Percentiles rank a stretch among this genome's conserved stretches.
phyloP scores from a whole-genome alignment of 2,113 vertebrate species.

The Austrofundulus limnaeus region DNA sequence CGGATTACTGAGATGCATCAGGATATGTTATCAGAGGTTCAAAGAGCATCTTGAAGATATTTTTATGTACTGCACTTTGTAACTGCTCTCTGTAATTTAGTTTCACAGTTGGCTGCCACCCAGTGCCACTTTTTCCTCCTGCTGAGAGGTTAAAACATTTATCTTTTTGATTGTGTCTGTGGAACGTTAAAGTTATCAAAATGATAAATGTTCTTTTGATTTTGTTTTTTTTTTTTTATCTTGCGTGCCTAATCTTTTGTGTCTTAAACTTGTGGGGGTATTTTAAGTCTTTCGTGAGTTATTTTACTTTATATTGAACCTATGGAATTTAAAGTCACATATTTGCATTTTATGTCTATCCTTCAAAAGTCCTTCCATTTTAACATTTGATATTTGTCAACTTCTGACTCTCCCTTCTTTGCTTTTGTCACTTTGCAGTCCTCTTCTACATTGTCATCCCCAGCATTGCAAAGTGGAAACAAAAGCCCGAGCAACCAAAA shows the following conservation, averaged over 20 bases:
- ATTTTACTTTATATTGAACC: constrained; percentile 1
- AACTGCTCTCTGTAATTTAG: neutral
- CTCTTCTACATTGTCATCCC: constrained; percentile 60
- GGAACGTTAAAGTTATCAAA: too few species aligned
- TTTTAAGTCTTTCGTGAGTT: too few species aligned
- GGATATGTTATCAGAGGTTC: too few species aligned
- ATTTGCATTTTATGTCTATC: neutral
- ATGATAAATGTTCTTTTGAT: too few species aligned
- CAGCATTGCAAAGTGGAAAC: constrained; percentile 49
- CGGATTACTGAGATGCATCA: too few species aligned
- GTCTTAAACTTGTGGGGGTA: too few species aligned
- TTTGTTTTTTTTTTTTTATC: too few species aligned
- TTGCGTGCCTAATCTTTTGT: too few species aligned
- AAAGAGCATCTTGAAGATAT: too few species aligned
- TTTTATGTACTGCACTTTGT: neutral
- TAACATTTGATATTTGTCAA: constrained; percentile 5
- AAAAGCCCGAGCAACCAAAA: constrained; percentile 49
- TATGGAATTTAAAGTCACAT: neutral
- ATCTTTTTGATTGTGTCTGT: too few species aligned
- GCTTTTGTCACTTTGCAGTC: constrained; percentile 24
- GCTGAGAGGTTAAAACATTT: neutral
- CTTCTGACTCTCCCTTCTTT: constrained; percentile 18
- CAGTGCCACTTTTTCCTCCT: neutral
- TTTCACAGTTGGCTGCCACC: neutral
- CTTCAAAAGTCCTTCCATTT: neutral